These are phyloP conservation scores for Himalopsyche anomala DNA, from an alignment of 2,888 invertebrate species.

Conservation along the genomic window DNA sequence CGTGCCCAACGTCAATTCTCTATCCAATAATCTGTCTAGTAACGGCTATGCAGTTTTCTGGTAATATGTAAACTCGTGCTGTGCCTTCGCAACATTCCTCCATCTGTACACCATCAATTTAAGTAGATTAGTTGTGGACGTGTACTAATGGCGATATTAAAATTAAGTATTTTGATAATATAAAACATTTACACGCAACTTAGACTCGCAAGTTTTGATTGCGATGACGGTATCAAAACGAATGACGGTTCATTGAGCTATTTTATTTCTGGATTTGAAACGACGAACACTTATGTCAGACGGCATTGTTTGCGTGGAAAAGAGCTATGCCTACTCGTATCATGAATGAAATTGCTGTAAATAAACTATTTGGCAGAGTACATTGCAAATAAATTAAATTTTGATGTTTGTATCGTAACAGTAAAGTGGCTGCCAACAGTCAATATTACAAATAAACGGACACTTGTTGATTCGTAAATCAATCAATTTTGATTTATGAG, in stretches of 20 bases:
- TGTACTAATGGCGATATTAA: constrained; percentile 31
- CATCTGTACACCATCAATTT: constrained; percentile 36
- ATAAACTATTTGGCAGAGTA: constrained; percentile 14
- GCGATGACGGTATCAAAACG: not conserved
- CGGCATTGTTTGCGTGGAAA: not conserved
- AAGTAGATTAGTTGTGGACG: constrained; percentile 13
- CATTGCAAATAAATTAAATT: not conserved
- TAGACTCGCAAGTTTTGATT: not conserved
- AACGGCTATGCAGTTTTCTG: constrained; percentile 65
- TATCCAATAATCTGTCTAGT: constrained; percentile 60
- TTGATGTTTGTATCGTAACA: not conserved
- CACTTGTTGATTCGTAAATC: constrained; percentile 32
- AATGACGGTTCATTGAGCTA: not conserved
- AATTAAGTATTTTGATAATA: constrained; percentile 33
- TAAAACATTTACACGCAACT: constrained; percentile 22
- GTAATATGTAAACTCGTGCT: constrained; percentile 53
- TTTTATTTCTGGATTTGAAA: not conserved
- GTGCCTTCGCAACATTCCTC: constrained; percentile 59
- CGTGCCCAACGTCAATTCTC: constrained; percentile 61
- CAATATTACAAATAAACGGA: constrained; percentile 1
- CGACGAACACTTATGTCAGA: not conserved
- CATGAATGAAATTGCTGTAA: constrained; percentile 27
- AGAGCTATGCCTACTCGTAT: not conserved
- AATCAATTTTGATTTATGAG: constrained; percentile 31
- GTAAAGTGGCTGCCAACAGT: not conserved